phyloP scores from a whole-genome alignment of 1,140 invertebrate species.

The Atta cephalotes region DNA sequence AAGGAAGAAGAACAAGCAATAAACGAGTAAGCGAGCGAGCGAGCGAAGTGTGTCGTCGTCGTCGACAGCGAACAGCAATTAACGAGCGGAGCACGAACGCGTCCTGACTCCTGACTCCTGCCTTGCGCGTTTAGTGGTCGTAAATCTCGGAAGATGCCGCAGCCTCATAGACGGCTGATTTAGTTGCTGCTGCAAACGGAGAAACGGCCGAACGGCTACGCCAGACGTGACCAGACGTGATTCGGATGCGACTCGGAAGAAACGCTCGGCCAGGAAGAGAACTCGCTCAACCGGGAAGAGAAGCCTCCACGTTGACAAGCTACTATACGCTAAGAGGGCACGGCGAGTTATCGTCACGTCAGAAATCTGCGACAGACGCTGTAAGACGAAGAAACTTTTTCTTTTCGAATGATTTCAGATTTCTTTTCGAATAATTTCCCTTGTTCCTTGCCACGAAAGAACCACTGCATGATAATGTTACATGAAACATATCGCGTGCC shows the following conservation, averaged over 20 bases:
- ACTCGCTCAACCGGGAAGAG: not conserved
- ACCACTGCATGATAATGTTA: not conserved
- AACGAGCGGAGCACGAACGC: not conserved
- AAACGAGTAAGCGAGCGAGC: too few species aligned
- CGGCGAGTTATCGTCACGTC: not conserved
- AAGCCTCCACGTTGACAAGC: not conserved
- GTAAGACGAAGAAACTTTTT: not conserved
- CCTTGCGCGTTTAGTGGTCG: not conserved
- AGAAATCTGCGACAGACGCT: not conserved
- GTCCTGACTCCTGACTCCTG: not conserved
- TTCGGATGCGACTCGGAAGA: not conserved
- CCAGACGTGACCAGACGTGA: not conserved
- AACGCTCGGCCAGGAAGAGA: not conserved
- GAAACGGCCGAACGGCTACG: not conserved
- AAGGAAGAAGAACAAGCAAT: too few species aligned
- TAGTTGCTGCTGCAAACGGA: not conserved
- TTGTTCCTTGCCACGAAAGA: not conserved
- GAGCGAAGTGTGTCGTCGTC: not conserved
- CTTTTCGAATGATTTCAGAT: not conserved
- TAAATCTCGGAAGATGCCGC: slow-evolving; percentile 10
- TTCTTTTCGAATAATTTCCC: not conserved
- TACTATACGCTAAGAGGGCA: not conserved
- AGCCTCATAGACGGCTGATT: not conserved
- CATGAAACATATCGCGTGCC: not conserved
- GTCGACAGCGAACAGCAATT: not conserved